phyloP scores from a whole-genome alignment of 2,797 vertebrate genomes.

The Peromyscus melanophrys region DNA sequence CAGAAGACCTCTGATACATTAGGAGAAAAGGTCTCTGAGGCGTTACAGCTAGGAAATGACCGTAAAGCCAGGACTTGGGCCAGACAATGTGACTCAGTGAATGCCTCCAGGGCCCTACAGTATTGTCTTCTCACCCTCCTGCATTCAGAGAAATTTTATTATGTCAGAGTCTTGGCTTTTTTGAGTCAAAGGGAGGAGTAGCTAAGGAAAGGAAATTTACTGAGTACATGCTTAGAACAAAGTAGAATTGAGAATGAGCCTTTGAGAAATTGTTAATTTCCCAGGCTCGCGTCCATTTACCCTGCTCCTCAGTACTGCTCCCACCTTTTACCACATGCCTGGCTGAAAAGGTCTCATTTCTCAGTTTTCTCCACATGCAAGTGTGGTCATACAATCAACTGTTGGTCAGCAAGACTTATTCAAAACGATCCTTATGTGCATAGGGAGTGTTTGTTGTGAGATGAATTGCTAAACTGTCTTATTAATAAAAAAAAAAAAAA shows the following conservation, averaged over 20 bases:
- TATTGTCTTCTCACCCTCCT: neutral
- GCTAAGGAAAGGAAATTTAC: neutral
- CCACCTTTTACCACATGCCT: neutral
- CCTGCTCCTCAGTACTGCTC: neutral
- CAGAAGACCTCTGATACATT: neutral
- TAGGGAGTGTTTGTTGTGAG: neutral
- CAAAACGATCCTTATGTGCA: neutral
- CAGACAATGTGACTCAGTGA: neutral
- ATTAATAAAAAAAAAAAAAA: no score
- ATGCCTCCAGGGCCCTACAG: neutral
- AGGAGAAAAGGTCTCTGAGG: neutral
- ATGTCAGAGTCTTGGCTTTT: neutral
- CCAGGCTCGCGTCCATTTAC: neutral
- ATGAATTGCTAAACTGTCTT: no score
- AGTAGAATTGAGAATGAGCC: neutral
- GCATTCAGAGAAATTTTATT: neutral
- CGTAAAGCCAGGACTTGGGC: neutral
- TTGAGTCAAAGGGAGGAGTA: neutral
- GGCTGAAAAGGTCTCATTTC: neutral
- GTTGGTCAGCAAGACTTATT: neutral
- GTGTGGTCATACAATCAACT: neutral
- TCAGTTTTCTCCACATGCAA: constrained; percentile 4
- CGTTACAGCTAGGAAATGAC: neutral
- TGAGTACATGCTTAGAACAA: neutral
- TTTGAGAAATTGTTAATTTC: neutral